Percentiles rank a stretch among this genome's conserved stretches.
Evolutionary conservation across 2,888 invertebrate species (phyloP).

Genomic region (Napeogenes sylphis): DNA sequence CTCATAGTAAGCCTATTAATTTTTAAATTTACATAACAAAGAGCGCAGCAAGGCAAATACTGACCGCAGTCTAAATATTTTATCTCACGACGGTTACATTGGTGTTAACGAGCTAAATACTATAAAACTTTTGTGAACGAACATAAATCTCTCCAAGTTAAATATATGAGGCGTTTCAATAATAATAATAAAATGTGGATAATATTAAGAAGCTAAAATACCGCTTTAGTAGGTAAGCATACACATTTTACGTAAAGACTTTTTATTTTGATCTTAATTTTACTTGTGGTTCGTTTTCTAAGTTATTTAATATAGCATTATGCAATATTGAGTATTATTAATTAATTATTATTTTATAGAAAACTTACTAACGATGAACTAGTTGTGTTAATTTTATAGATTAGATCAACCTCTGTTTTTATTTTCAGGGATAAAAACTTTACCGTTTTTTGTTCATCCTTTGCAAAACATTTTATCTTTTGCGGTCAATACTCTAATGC

Average conservation of each 20-base stretch:
- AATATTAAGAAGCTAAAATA: constrained; percentile 34
- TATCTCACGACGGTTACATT: constrained; percentile 63
- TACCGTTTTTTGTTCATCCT: constrained; percentile 9
- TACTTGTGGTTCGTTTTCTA: no score
- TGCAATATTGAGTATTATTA: no score
- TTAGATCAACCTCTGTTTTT: constrained; percentile 2
- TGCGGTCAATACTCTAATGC: constrained; percentile 55
- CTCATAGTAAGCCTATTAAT: constrained; percentile 39
- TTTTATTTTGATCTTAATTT: background rate
- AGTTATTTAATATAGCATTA: no score
- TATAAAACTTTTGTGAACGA: constrained; percentile 66
- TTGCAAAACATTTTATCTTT: constrained; percentile 40
- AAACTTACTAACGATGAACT: no score
- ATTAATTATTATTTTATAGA: no score
- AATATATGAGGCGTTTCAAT: constrained; percentile 54
- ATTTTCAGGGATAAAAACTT: background rate
- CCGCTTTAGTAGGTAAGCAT: background rate
- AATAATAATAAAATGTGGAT: constrained; percentile 63
- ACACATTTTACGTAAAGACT: no score
- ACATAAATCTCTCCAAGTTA: constrained; percentile 60
- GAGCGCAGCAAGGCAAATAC: constrained; percentile 49
- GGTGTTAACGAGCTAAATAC: constrained; percentile 72
- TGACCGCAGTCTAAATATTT: constrained; percentile 54
- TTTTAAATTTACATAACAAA: constrained; percentile 15
- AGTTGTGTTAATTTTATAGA: background rate